Conservation (phyloP, 2,113 vertebrate species). For the Okapia johnstoni region DNA sequence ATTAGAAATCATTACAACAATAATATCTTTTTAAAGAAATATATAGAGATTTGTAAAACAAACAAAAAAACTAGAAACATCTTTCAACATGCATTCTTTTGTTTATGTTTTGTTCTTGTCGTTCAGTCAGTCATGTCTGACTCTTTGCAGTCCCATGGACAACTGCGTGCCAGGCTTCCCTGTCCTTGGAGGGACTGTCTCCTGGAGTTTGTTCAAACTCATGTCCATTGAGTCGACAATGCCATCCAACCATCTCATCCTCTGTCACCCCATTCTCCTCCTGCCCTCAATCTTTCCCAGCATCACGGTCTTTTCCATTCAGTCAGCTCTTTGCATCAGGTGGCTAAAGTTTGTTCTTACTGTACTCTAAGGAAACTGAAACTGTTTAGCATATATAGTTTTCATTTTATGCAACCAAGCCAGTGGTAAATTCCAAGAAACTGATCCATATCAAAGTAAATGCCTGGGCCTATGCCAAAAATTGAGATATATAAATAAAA, state of each 20-base stretch:
- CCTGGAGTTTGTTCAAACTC: neutral
- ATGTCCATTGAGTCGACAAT: neutral
- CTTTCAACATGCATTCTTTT: neutral
- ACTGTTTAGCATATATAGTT: neutral
- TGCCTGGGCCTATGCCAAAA: neutral
- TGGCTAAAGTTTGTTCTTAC: neutral
- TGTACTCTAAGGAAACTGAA: neutral
- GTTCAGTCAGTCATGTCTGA: neutral
- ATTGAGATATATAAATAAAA: neutral
- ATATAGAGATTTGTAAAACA: neutral
- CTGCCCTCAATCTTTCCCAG: neutral
- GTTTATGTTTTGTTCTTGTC: neutral
- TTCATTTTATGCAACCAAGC: neutral
- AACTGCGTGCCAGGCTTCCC: neutral
- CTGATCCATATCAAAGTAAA: neutral
- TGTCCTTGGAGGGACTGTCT: neutral
- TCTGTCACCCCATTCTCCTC: neutral
- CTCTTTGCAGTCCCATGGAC: neutral
- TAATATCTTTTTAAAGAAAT: neutral
- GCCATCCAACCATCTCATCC: neutral
- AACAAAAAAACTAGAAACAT: neutral
- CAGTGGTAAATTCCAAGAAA: neutral
- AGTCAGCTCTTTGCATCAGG: neutral
- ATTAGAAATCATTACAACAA: neutral
- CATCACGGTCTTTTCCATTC: neutral